These are phyloP conservation scores for Neelides sp. DNA, from an alignment of 1,140 invertebrate genomes.

Conservation along the genomic window DNA sequence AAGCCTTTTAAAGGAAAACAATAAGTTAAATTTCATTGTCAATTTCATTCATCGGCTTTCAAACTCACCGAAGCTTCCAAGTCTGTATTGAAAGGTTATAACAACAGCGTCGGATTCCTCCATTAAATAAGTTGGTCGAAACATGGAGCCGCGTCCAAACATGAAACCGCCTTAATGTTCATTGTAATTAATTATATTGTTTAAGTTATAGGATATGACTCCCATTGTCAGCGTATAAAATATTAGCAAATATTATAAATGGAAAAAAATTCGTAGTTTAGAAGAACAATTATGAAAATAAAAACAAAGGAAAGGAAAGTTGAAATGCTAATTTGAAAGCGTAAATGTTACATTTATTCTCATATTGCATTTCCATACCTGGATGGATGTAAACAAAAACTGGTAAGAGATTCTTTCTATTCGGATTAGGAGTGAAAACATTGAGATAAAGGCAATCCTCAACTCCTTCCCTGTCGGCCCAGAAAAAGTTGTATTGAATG, in stretches of 20 bases:
- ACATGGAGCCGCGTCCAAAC: slow-evolving; percentile 17
- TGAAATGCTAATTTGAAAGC: no score
- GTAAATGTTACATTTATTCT: no score
- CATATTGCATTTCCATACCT: no score
- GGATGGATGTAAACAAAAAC: no score
- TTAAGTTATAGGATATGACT: background rate
- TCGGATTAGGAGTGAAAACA: slow-evolving; percentile 17
- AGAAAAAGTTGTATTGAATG: slow-evolving; percentile 18
- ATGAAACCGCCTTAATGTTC: slow-evolving; percentile 19
- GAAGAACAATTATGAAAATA: no score
- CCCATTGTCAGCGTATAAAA: no score
- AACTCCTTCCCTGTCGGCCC: slow-evolving; percentile 15
- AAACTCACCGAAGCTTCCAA: slow-evolving; percentile 12
- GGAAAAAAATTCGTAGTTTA: no score
- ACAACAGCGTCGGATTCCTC: slow-evolving; percentile 11
- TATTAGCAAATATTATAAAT: no score
- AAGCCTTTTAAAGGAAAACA: slow-evolving; percentile 25
- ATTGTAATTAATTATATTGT: background rate
- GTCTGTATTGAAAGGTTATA: slow-evolving; percentile 17
- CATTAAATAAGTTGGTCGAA: slow-evolving; percentile 15
- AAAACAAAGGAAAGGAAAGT: no score
- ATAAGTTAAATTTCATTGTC: slow-evolving; percentile 3
- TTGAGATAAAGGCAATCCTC: slow-evolving; percentile 17
- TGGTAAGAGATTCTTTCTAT: no score
- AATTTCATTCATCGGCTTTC: background rate